Conservation (phyloP, 2,888 invertebrate genomes). For the Nomada lathburiana region DNA sequence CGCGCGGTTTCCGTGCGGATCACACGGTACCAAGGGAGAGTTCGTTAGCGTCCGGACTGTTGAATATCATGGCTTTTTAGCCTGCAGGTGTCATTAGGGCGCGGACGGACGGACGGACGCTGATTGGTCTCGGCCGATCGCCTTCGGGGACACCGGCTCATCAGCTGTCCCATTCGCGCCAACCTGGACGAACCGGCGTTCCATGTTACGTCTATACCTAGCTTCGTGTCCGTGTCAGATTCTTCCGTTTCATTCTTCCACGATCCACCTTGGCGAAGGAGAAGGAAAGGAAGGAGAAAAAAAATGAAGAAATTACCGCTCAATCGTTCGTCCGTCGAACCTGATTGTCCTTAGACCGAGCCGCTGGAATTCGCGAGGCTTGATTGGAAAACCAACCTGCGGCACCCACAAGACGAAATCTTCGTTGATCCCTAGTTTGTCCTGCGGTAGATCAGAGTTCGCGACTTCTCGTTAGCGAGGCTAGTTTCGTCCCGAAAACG, state of each 20-base stretch:
- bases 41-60: slow-evolving; percentile 79
- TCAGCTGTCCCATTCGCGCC: slow-evolving; percentile 81
- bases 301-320: not conserved
- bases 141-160: slow-evolving; percentile 80
- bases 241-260: not conserved
- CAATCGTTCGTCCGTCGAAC: not conserved
- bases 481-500: slow-evolving; percentile 56
- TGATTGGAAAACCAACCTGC: too few species aligned
- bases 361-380: too few species aligned
- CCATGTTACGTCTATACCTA: slow-evolving; percentile 22
- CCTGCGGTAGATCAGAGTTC: slow-evolving; percentile 14
- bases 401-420: too few species aligned
- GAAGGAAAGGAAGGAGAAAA: too few species aligned
- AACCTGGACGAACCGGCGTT: slow-evolving; percentile 35
- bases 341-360: not conserved
- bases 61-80: slow-evolving; percentile 83
- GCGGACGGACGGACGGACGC: slow-evolving; percentile 77
- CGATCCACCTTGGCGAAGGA: not conserved
- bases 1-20: slow-evolving; percentile 28
- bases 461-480: slow-evolving; percentile 68
- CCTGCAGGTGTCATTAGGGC: slow-evolving; percentile 83
- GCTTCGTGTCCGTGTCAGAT: not conserved
- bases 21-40: slow-evolving; percentile 58
- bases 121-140: slow-evolving; percentile 82
- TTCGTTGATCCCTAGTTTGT: not conserved